phyloP scores from a whole-genome alignment of 2,113 vertebrate genomes.

The Otocyon megalotis region DNA sequence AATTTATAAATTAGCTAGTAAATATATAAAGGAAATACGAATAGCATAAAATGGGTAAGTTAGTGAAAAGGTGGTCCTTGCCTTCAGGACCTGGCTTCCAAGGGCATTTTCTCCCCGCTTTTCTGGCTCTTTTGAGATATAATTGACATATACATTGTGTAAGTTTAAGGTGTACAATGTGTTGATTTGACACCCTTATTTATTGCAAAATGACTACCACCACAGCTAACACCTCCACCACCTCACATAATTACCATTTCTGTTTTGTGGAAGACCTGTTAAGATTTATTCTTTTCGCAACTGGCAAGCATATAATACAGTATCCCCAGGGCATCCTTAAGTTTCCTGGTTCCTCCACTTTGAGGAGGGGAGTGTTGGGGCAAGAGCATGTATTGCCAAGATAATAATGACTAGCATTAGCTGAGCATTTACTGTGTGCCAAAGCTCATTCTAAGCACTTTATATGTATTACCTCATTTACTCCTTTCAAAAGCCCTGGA shows the following conservation, averaged over 20 bases:
- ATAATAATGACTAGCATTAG: neutral
- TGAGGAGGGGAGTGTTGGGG: neutral
- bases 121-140: neutral
- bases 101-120: neutral
- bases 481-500: neutral
- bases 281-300: neutral
- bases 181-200: neutral
- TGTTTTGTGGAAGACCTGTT: neutral
- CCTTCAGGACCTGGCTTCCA: neutral
- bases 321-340: neutral
- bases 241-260: neutral
- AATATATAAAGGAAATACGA: neutral
- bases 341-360: neutral
- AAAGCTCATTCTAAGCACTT: neutral
- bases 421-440: neutral
- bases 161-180: neutral
- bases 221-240: neutral
- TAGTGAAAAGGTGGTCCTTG: neutral
- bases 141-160: neutral
- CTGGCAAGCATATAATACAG: neutral
- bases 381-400: neutral
- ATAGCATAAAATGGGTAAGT: neutral
- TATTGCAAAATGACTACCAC: slow-evolving; percentile 19
- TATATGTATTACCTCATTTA: neutral
- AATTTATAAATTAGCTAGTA: neutral